Evolutionary conservation across 2,888 invertebrate species (phyloP).

Genomic region (Lottia scabra): DNA sequence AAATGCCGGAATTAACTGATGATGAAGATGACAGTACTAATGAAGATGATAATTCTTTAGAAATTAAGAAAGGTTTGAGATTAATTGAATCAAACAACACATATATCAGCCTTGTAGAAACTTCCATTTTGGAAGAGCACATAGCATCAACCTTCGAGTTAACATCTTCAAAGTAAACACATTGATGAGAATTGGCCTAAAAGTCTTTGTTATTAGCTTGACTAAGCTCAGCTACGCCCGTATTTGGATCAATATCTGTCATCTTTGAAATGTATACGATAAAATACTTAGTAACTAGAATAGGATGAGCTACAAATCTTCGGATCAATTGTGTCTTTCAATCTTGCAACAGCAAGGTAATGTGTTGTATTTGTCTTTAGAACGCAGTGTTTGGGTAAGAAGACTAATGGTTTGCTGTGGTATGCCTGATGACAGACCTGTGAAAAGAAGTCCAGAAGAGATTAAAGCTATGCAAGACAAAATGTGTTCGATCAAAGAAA

Average conservation of each 20-base stretch:
- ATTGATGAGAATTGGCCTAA: no score
- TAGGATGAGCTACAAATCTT: no score
- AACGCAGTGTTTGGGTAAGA: constrained; percentile 5
- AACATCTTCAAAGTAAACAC: no score
- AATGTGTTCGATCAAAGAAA: constrained; percentile 39
- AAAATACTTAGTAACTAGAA: no score
- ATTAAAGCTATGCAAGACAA: constrained; percentile 19
- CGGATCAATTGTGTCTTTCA: no score
- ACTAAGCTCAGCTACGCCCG: no score
- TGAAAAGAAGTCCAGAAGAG: constrained; percentile 9
- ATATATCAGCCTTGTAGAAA: not conserved
- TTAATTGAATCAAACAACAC: not conserved
- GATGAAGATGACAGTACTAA: constrained; percentile 18
- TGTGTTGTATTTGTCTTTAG: no score
- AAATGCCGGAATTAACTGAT: constrained; percentile 33
- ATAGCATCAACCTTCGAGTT: no score
- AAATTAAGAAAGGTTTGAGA: not conserved
- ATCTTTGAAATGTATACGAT: no score
- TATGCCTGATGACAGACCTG: constrained; percentile 9
- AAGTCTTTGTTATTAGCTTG: no score
- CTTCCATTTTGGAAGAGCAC: not conserved
- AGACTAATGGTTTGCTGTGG: constrained; percentile 19
- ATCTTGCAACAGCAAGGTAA: no score
- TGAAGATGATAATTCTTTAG: not conserved
- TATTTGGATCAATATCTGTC: no score